Evolutionary conservation across 2,888 invertebrate genomes (phyloP), one percentile per base, ranked within the genome.

Genomic region (Limenitis camilla): DNA sequence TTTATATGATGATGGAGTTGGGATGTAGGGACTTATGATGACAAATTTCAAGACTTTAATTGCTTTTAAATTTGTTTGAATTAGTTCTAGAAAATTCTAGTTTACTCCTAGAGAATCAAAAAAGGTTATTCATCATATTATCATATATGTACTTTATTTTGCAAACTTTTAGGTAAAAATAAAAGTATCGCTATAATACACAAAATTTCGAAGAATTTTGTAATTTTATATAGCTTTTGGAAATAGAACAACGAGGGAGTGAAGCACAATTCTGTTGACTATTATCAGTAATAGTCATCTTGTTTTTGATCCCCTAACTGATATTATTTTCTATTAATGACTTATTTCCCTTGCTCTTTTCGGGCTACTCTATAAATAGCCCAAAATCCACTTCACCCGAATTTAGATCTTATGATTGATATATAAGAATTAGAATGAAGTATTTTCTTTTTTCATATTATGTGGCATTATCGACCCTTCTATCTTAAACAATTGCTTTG

Each of bases 251-350:
- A 54, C 50, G 39, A 52, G 56, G 52, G 51, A 54, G 38, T 41
- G 31, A 44, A 53, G 33, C 39, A 55, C 49, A 55, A 46, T 57
- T 55, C 60, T 52, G 52, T 57, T 47, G 49, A 49, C 42, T 53
- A 55, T 66, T 71, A 72, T 69, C 68, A 36, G 43, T 41, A 19
- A 40, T 46, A 58, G 61, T 61, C 63, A 76, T 78, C 76, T 68
- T 66, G 69, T 70, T 63, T 55, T 55, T 52, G 81, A 81, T 78
- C 78, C 76, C 74, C 71, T 65, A 62, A 64, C 68, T 68, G 81
- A 82, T 82, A 82, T 73, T 76, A 76, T 78, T 69, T 78, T 78
- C 76, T 80, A 81, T 81, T 83, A 82, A 83, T 83, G 80, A 81
- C 78, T 76, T 75, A 77, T 72, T 77, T 72, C 77, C 72, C 73